Base-by-base conservation (phyloP, 2,797 vertebrate genomes). In the Phrynocephalus vlangalii region DNA sequence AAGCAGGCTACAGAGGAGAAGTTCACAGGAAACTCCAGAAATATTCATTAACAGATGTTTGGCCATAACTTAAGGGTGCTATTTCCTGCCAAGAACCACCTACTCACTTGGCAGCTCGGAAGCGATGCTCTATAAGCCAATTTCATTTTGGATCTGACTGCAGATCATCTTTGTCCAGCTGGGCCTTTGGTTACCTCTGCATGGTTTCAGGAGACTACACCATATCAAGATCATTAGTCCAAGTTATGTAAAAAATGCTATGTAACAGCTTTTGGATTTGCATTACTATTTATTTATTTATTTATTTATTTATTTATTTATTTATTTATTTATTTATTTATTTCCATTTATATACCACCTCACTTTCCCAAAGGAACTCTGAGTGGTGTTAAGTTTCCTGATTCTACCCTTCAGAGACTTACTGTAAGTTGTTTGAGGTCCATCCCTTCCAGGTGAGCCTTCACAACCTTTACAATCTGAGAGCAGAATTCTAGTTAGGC, bases 31-130 rank as follows among this genome's bases (percentile, higher is more conserved):
- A 56, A 76, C 50, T 85, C 67, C 48, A 56, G 28, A 85, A 76
- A 30, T 81, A 6, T 60, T 80, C 72, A 84, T 75, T 70, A 44
- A 70, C 71, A 90, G 82, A 83, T 90, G 85, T 85, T 86, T 16
- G 82, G 63, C 63, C 48, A 18, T 48, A 30, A 68, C 16, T 16
- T 6, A 1, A 70, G 44, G 44, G 26, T n/a, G 20, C 2, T 15
- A 15, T 44, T 80, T 81, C n/a, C 18, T 77, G 71, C 87, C 83
- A 81, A 68, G 73, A 67, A 85, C 83, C 86, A 82, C 68, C 75
- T 56, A 87, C 83, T 88, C 79, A 68, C 79, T 90, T 85, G 79
- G 79, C 79, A 79, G 60, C 48, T 72, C 6, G 28, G 78, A n/a
- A n/a, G 11, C 11, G 26, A 82, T 73, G 67, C n/a, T 48, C 52